A percentile compares a stretch with the other conserved stretches of the same genome.
Conservation (phyloP, 2,113 vertebrate genomes). For the Pituophis catenifer region DNA sequence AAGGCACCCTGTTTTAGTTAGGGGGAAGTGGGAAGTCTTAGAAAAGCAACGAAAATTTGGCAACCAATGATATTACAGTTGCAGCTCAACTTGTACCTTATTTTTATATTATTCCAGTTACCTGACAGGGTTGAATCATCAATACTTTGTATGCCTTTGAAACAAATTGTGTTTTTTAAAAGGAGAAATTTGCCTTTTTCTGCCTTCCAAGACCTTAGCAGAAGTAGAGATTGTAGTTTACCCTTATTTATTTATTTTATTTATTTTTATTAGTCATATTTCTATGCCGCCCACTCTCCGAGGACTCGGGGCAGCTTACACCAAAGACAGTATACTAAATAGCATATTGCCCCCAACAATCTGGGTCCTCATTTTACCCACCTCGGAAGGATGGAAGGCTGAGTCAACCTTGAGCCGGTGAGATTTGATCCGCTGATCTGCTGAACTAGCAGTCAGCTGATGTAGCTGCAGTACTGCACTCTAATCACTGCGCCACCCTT, state of each 20-base stretch:
- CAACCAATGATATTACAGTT: not conserved
- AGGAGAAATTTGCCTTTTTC: not conserved
- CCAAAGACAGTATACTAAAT: too few relatives aligned
- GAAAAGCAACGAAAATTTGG: not conserved
- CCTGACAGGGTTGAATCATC: not conserved
- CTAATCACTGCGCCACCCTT: not conserved
- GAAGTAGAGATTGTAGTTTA: not conserved
- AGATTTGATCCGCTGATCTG: too few relatives aligned
- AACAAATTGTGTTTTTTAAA: not conserved
- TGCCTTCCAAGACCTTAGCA: not conserved
- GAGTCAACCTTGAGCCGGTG: too few relatives aligned
- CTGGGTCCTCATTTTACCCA: too few relatives aligned
- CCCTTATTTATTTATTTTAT: not conserved
- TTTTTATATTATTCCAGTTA: not conserved
- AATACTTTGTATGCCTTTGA: not conserved
- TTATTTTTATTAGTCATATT: too few relatives aligned
- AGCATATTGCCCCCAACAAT: too few relatives aligned
- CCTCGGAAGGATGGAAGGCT: too few relatives aligned
- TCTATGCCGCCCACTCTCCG: too few relatives aligned
- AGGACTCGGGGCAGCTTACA: too few relatives aligned
- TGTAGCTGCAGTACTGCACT: too few relatives aligned
- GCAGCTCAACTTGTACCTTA: not conserved
- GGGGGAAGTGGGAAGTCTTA: not conserved
- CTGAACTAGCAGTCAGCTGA: too few relatives aligned
- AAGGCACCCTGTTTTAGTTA: not conserved